Evolutionary conservation across 2,888 invertebrate species (phyloP).

Genomic region (Campoplex nolae): DNA sequence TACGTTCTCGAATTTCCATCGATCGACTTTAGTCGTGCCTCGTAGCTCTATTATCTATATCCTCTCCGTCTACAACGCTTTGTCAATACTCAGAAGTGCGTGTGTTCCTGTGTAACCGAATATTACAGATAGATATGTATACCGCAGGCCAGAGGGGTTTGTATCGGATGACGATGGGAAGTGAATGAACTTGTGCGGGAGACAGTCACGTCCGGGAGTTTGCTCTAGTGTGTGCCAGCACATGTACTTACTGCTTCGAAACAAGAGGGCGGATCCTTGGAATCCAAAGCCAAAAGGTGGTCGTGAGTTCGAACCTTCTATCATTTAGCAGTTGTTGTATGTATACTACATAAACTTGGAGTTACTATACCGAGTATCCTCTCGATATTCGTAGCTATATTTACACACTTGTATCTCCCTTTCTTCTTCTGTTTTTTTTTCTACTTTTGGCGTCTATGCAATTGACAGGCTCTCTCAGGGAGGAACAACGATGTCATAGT

Average conservation of each 20-base stretch:
- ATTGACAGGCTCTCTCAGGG: conserved; percentile 24
- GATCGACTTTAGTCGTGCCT: conserved; percentile 4
- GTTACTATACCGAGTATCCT: conserved; percentile 10
- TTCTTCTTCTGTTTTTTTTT: not conserved
- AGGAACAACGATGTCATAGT: conserved; percentile 34
- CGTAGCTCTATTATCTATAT: conserved; percentile 30
- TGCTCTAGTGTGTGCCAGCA: conserved; percentile 10
- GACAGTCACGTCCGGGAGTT: conserved; percentile 56
- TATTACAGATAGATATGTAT: conserved; percentile 53
- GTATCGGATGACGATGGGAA: conserved; percentile 47
- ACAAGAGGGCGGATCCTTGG: not conserved
- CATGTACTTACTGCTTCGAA: not conserved
- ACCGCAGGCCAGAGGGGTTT: conserved; percentile 31
- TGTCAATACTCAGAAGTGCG: conserved; percentile 7
- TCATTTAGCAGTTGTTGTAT: not conserved
- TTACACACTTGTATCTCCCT: not conserved
- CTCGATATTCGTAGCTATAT: not conserved
- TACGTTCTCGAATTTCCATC: conserved; percentile 37
- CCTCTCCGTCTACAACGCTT: conserved; percentile 17
- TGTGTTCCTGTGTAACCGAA: conserved; percentile 56
- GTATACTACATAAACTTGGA: conserved; percentile 2
- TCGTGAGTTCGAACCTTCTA: not conserved
- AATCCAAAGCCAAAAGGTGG: not conserved
- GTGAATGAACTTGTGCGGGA: conserved; percentile 57
- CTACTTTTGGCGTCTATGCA: conserved; percentile 30